Conservation (phyloP, 2,797 vertebrate genomes). For the Prionace glauca region DNA sequence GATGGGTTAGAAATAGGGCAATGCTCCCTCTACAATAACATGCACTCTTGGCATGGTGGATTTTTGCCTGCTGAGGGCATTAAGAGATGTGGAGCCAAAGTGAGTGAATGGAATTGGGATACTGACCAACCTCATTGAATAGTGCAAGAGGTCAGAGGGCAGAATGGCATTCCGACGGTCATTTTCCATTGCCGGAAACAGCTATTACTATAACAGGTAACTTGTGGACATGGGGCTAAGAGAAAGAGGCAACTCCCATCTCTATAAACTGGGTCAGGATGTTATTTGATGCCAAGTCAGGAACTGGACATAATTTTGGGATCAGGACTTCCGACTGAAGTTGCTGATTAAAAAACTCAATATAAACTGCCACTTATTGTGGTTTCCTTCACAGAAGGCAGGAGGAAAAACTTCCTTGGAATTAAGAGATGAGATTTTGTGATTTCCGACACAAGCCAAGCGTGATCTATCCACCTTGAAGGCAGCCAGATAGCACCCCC, state of each 20-base stretch:
- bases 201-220: background rate
- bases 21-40: too few relatives aligned
- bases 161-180: background rate
- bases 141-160: background rate
- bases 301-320: background rate
- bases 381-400: too few relatives aligned
- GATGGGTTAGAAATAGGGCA: background rate
- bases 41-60: background rate
- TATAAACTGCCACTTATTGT: too few relatives aligned
- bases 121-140: background rate
- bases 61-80: background rate
- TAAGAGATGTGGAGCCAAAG: background rate
- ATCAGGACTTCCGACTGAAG: too few relatives aligned
- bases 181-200: background rate
- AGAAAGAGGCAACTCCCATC: background rate
- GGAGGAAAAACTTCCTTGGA: too few relatives aligned
- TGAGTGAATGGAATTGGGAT: background rate
- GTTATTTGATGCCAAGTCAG: background rate
- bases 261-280: background rate
- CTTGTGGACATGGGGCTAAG: background rate
- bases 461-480: too few relatives aligned
- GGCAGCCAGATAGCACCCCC: too few relatives aligned
- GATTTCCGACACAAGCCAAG: too few relatives aligned
- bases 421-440: too few relatives aligned
- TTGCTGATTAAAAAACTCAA: too few relatives aligned